Conservation (phyloP, 2,113 vertebrate genomes). For the Platysternon megacephalum region DNA sequence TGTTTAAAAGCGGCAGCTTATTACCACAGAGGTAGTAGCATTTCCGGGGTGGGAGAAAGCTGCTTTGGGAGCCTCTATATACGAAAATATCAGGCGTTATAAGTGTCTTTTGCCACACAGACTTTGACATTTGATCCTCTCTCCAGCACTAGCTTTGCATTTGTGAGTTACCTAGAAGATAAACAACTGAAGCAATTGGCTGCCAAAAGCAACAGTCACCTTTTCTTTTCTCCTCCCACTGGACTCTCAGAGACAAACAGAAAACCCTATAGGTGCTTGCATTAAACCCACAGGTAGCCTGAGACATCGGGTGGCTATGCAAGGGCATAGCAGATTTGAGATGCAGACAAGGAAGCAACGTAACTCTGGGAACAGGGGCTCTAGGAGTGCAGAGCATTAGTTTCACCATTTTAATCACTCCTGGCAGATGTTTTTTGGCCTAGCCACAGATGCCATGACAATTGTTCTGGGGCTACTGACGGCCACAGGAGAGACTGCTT, state of each 20-base stretch:
- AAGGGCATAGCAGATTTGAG: neutral
- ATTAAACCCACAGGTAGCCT: neutral
- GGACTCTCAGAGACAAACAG: neutral
- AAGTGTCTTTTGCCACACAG: neutral
- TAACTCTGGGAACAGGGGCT: accelerated
- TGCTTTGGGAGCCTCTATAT: neutral
- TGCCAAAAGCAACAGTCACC: neutral
- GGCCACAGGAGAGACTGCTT: neutral
- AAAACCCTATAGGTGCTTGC: neutral
- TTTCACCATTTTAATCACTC: neutral
- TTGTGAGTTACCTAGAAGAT: neutral
- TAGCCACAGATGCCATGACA: neutral
- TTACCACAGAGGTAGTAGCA: accelerated
- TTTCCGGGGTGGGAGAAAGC: neutral
- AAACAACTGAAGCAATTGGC: neutral
- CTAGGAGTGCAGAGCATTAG: accelerated
- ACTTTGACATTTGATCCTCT: neutral
- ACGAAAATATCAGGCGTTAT: neutral
- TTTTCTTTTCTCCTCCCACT: neutral
- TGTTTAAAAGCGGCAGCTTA: accelerated
- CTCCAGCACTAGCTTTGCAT: neutral
- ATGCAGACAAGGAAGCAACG: neutral
- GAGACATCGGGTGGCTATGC: neutral
- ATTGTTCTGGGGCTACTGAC: neutral
- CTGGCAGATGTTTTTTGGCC: neutral